Conservation (phyloP, 2,888 invertebrate species). For the Conomelus anceps region DNA sequence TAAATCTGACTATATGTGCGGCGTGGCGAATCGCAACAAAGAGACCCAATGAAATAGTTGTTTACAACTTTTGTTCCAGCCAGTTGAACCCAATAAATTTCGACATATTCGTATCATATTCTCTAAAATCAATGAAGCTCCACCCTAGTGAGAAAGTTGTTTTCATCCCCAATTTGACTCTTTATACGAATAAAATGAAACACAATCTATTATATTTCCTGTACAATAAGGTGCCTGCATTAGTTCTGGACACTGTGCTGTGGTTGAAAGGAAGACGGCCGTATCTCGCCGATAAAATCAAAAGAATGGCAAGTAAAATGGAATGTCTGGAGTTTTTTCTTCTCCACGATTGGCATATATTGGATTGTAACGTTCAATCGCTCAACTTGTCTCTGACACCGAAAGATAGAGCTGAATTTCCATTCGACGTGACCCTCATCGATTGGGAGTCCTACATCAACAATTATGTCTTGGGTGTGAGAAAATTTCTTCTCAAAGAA, state of each 20-base stretch:
- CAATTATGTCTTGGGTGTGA: constrained; percentile 11
- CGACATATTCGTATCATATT: not conserved
- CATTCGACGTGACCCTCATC: constrained; percentile 10
- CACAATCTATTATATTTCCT: not conserved
- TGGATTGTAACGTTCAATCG: constrained; percentile 10
- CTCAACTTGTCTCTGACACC: not conserved
- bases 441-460: constrained; percentile 2
- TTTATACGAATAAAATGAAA: not conserved
- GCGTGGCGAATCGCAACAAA: constrained; percentile 3
- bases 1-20: constrained; percentile 11
- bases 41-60: not conserved
- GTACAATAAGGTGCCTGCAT: constrained; percentile 24
- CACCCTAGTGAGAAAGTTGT: not conserved
- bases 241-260: constrained; percentile 17
- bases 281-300: not conserved
- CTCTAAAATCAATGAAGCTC: not conserved
- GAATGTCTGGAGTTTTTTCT: constrained; percentile 3
- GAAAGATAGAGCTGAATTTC: constrained; percentile 3
- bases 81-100: constrained; percentile 1
- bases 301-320: not conserved
- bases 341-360: not conserved
- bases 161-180: not conserved
- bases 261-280: constrained; percentile 10
- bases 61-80: constrained; percentile 13
- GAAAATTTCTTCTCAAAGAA: constrained; percentile 9